phyloP scores from a whole-genome alignment of 2,888 invertebrate genomes.

The Hololepta plana region DNA sequence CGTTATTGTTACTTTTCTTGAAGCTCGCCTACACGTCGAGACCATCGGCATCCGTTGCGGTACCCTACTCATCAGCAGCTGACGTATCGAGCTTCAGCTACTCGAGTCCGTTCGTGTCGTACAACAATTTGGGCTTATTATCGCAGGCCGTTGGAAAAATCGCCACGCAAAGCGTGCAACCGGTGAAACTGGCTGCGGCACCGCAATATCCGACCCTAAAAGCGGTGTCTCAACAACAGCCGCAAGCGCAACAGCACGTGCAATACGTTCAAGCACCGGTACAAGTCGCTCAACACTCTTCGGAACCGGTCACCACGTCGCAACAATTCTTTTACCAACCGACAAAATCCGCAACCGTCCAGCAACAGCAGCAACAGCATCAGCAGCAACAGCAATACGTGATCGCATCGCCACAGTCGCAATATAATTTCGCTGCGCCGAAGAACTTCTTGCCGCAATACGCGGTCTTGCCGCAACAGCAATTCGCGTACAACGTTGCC shows the following conservation, averaged over 20 bases:
- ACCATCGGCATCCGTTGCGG: constrained; percentile 9
- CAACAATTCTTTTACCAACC: constrained; percentile 8
- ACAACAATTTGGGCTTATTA: constrained; percentile 22
- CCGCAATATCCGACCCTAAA: too few relatives aligned
- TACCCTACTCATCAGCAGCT: constrained; percentile 21
- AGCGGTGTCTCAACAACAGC: constrained; percentile 7
- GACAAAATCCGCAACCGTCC: constrained; percentile 3
- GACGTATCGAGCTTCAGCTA: constrained; percentile 25
- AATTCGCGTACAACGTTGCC: constrained; percentile 6
- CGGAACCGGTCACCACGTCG: too few relatives aligned
- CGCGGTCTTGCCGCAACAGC: constrained; percentile 7
- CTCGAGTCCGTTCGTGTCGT: constrained; percentile 22
- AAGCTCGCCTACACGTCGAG: too few relatives aligned
- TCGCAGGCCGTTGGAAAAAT: constrained; percentile 18
- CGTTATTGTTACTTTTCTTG: constrained; percentile 5
- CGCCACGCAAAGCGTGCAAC: constrained; percentile 8
- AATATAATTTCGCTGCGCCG: constrained; percentile 8
- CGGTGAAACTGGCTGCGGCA: too few relatives aligned
- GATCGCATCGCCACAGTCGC: constrained; percentile 8
- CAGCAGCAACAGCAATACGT: constrained; percentile 5
- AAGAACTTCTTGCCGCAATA: constrained; percentile 6
- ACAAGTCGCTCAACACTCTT: constrained; percentile 6
- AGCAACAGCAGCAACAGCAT: constrained; percentile 7
- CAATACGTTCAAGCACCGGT: constrained; percentile 7
- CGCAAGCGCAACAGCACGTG: constrained; percentile 3